Evolutionary conservation across 2,797 vertebrate genomes (phyloP), one percentile per base, ranked within the genome.

Genomic region (Thripadectes ignobilis): DNA sequence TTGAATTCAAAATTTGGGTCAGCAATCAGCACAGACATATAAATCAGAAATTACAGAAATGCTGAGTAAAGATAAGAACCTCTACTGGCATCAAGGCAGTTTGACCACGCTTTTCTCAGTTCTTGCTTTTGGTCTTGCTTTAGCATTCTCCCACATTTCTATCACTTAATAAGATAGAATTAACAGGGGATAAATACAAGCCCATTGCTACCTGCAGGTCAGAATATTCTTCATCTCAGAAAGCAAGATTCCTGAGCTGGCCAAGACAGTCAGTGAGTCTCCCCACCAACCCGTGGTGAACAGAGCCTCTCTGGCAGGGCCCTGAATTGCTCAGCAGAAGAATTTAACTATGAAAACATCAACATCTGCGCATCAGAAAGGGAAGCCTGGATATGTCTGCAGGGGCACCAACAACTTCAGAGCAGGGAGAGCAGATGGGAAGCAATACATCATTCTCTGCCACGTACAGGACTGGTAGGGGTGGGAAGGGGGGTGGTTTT

Each of bases 91-190:
- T 38, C 68, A 66, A 66, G 16, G 39, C 26, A 78, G 34, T 52
- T 32, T 0, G 1, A 68, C 4, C 29, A 49, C 12, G 4, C 48
- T 91, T 89, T 45, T 85, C 38, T 6, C 21, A 59, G 14, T 14
- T 73, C 41, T 84, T 65, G 72, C 43, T 91, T 91, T 86, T 61
- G 22, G 48, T 77, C 46, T 45, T 86, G 30, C 39, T 85, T 79
- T 63, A 22, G 51, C 18, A 13, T 87, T 66, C 41, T 73, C 52
- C 11, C 24, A 78, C 3, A 34, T 72, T 88, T 87, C 85, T 74
- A 77, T 58, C 54, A 58, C 17, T 72, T 89, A 93, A 62, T 7
- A 61, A 38, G 57, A 30, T 6, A 80, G 61, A 79, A 91, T 73
- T 63, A 68, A 77, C 6, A 27, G 11, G n/a, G 10, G 2, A 78